These are phyloP conservation scores for Zoanthus solanderi DNA, from an alignment of 92 coral and sea anemone genomes.

Conservation along the genomic window DNA sequence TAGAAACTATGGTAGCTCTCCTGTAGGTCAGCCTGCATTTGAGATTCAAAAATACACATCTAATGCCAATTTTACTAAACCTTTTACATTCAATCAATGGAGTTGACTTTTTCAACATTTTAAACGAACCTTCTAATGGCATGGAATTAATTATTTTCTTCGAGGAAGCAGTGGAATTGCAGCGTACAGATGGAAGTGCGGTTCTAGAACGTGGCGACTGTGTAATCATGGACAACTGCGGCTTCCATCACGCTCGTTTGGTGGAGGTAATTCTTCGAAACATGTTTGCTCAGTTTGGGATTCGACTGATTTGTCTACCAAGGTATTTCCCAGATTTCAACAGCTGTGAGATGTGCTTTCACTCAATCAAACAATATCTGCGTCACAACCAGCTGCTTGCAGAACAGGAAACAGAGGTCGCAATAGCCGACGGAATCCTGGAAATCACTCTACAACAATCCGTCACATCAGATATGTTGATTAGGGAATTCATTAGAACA, in stretches of 20 bases:
- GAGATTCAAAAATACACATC: slow-evolving; percentile 81
- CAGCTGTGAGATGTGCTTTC: slow-evolving; percentile 61
- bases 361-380: slow-evolving; percentile 63
- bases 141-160: slow-evolving; percentile 62
- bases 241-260: slow-evolving; percentile 15
- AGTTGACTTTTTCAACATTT: slow-evolving; percentile 57
- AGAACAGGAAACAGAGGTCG: neutral
- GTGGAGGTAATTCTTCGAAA: slow-evolving; percentile 54
- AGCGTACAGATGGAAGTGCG: slow-evolving; percentile 54
- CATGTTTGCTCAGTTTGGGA: slow-evolving; percentile 15
- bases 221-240: slow-evolving; percentile 59
- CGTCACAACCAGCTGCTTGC: slow-evolving; percentile 27
- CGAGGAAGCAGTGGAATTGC: slow-evolving; percentile 55
- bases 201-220: slow-evolving; percentile 59
- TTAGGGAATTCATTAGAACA: too few relatives aligned
- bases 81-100: slow-evolving; percentile 59
- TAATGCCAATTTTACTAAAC: slow-evolving; percentile 73
- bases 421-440: neutral
- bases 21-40: slow-evolving; percentile 62
- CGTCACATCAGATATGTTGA: neutral
- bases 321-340: slow-evolving; percentile 36
- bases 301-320: neutral
- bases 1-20: slow-evolving; percentile 68
- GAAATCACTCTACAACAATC: neutral
- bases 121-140: slow-evolving; percentile 67